Conservation (phyloP, 2,113 vertebrate species). For the Corydoras maculifer region DNA sequence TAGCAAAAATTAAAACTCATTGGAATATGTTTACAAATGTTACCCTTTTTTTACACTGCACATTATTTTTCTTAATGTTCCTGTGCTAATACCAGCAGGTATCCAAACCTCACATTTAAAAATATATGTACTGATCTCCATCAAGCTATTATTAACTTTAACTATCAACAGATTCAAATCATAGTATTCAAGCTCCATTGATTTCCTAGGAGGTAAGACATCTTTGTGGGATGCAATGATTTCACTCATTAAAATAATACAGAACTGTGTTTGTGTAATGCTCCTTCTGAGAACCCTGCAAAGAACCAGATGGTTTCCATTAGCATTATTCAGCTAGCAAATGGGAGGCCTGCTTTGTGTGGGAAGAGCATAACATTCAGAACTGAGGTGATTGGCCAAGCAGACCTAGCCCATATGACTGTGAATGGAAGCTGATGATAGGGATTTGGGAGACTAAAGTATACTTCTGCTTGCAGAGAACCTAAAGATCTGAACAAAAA, state of each 20-base stretch:
- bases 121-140: too few species aligned
- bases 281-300: slow-evolving; percentile 43
- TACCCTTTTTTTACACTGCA: too few species aligned
- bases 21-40: too few species aligned
- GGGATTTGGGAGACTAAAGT: slow-evolving; percentile 41
- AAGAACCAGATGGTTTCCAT: slow-evolving; percentile 65
- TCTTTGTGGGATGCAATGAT: slow-evolving; percentile 26
- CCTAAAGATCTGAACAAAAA: slow-evolving; percentile 1
- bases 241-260: slow-evolving; percentile 14
- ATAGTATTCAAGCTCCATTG: neutral
- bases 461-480: slow-evolving; percentile 33
- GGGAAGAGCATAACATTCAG: slow-evolving; percentile 56
- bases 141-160: neutral
- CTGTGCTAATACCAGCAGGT: neutral
- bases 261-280: slow-evolving; percentile 28
- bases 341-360: slow-evolving; percentile 50
- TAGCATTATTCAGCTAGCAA: slow-evolving; percentile 59
- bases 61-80: too few species aligned
- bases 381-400: slow-evolving; percentile 51
- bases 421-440: slow-evolving; percentile 50
- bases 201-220: slow-evolving; percentile 7
- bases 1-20: too few species aligned
- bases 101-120: neutral
- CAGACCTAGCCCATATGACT: slow-evolving; percentile 36
- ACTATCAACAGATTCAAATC: neutral